Evolutionary conservation across 2,113 vertebrate species (phyloP).

Genomic region (Engystomops pustulosus): DNA sequence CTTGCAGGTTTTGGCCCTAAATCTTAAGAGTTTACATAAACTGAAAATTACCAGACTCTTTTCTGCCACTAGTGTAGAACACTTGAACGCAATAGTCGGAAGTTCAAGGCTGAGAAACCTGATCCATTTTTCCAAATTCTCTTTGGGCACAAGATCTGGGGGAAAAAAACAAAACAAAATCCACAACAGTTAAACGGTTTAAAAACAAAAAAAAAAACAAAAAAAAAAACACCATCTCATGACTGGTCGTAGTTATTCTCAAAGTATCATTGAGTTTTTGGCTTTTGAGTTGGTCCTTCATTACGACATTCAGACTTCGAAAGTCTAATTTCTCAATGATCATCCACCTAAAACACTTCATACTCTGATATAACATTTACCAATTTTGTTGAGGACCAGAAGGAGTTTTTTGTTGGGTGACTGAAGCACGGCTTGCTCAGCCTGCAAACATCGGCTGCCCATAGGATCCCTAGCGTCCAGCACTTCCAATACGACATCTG

Average conservation of each 20-base stretch:
- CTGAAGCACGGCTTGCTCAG: constrained; percentile 82
- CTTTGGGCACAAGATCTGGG: constrained; percentile 90
- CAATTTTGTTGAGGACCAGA: constrained; percentile 91
- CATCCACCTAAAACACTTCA: too few relatives aligned
- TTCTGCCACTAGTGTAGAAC: constrained; percentile 75
- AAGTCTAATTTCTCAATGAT: too few relatives aligned
- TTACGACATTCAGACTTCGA: too few relatives aligned
- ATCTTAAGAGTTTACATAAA: too few relatives aligned
- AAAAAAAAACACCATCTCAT: too few relatives aligned
- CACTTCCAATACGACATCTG: constrained; percentile 89
- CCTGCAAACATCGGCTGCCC: constrained; percentile 89
- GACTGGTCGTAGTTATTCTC: too few relatives aligned
- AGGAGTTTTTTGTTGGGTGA: constrained; percentile 83
- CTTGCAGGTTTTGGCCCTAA: too few relatives aligned
- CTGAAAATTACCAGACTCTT: constrained; percentile 72
- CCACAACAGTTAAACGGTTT: too few relatives aligned
- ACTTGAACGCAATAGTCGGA: constrained; percentile 89
- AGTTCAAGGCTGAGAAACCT: constrained; percentile 82
- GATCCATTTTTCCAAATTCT: constrained; percentile 85
- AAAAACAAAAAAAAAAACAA: too few relatives aligned
- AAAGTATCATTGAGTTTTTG: too few relatives aligned
- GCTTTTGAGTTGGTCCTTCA: too few relatives aligned
- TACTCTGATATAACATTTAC: constrained; percentile 74
- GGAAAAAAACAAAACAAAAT: background rate
- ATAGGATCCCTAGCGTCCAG: constrained; percentile 95